Conservation (phyloP, 2,113 vertebrate species). For the Sturnira hondurensis region DNA sequence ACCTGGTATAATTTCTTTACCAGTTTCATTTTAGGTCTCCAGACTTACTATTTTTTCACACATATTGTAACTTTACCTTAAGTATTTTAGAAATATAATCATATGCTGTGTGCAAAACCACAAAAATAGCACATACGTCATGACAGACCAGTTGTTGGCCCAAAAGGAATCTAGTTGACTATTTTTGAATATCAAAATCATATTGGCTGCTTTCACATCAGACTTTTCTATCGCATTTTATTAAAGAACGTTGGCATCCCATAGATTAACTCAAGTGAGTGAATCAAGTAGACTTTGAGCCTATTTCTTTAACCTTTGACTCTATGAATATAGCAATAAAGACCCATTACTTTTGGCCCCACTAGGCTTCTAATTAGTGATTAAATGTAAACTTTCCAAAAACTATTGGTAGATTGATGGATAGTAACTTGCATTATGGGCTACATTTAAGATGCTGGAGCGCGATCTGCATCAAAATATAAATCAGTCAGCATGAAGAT, state of each 20-base stretch:
- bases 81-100: neutral
- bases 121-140: neutral
- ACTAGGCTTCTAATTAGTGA: slow-evolving; percentile 70
- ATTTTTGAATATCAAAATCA: neutral
- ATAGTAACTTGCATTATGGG: slow-evolving; percentile 66
- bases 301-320: slow-evolving; percentile 55
- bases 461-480: slow-evolving; percentile 71
- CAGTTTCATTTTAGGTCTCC: neutral
- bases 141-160: neutral
- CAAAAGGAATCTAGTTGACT: neutral
- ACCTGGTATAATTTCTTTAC: neutral
- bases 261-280: neutral
- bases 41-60: neutral
- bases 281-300: neutral
- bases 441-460: slow-evolving; percentile 73
- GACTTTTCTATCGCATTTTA: neutral
- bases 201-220: neutral
- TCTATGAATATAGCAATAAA: slow-evolving; percentile 52
- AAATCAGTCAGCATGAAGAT: slow-evolving; percentile 75
- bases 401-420: slow-evolving; percentile 64
- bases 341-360: slow-evolving; percentile 65
- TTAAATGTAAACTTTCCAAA: slow-evolving; percentile 76
- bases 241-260: neutral
- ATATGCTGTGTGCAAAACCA: neutral
- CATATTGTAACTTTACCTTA: neutral